A percentile compares a stretch with the other conserved stretches of the same genome.
Evolutionary conservation across 2,113 vertebrate species (phyloP).

Genomic region (Passer domesticus): DNA sequence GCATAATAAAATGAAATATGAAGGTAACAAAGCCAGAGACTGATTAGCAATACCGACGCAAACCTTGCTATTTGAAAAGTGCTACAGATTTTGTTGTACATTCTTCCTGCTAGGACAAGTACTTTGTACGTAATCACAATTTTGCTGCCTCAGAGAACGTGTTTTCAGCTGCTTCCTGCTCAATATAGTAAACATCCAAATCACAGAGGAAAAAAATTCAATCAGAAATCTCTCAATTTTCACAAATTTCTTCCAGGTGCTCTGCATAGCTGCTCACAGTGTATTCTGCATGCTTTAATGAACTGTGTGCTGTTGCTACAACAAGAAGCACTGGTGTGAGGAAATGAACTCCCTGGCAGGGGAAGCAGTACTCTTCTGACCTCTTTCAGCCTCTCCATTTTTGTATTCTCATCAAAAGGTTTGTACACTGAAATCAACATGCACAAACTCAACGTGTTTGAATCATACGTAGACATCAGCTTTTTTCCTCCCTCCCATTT

Average conservation of each 20-base stretch:
- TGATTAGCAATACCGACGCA: background rate
- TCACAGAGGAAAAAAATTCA: background rate
- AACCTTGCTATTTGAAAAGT: background rate
- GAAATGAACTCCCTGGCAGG: background rate
- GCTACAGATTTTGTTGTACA: background rate
- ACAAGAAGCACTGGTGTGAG: background rate
- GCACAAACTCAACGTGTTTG: background rate
- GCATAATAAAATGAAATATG: background rate
- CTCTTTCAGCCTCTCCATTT: background rate
- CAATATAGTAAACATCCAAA: background rate
- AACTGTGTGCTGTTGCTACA: background rate
- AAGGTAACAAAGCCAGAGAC: background rate
- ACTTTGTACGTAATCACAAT: background rate
- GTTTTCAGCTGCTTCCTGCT: slow-evolving; percentile 8
- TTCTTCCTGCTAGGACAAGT: background rate
- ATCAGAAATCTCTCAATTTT: background rate
- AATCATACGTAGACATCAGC: background rate
- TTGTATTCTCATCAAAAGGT: background rate
- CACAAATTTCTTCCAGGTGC: background rate
- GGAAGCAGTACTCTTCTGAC: background rate
- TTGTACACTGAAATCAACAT: background rate
- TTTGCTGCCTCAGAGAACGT: background rate
- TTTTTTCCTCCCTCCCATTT: background rate
- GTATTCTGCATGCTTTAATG: background rate
- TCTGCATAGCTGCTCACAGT: background rate